Evolutionary conservation across 2,888 invertebrate genomes (phyloP).

Genomic region (Anarsia innoxiella): DNA sequence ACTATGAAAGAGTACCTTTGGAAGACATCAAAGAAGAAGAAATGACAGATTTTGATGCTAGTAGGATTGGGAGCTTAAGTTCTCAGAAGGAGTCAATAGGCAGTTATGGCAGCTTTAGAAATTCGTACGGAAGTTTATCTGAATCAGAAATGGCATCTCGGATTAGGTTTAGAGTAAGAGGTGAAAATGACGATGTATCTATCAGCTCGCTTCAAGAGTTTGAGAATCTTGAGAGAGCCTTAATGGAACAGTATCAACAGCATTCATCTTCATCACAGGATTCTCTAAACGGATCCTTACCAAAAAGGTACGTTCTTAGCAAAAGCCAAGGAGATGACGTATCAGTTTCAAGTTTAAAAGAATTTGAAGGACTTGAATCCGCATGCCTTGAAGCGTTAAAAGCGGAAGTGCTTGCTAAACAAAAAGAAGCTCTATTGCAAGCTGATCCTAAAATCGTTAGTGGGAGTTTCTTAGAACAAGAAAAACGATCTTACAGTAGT

Average conservation of each 20-base stretch:
- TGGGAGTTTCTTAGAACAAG: conserved; percentile 64
- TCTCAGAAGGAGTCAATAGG: conserved; percentile 88
- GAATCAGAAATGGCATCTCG: conserved; percentile 91
- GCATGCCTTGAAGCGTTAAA: conserved; percentile 89
- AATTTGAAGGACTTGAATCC: conserved; percentile 93
- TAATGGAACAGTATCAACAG: conserved; percentile 85
- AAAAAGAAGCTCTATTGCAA: conserved; percentile 86
- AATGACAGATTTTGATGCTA: conserved; percentile 88
- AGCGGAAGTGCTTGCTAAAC: conserved; percentile 88
- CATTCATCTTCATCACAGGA: conserved; percentile 89
- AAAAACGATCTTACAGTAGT: conserved; percentile 70
- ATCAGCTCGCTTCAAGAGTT: conserved; percentile 96
- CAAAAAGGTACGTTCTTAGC: conserved; percentile 80
- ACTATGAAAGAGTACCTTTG: conserved; percentile 86
- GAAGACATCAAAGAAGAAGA: conserved; percentile 97
- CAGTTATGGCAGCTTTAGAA: conserved; percentile 87
- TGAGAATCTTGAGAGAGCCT: conserved; percentile 90
- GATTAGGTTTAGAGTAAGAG: conserved; percentile 86
- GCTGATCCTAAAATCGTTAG: conserved; percentile 74
- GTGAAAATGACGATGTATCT: conserved; percentile 94
- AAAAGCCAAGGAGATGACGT: conserved; percentile 89
- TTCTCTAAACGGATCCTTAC: conserved; percentile 88
- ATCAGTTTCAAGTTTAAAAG: conserved; percentile 90
- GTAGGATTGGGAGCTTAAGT: conserved; percentile 84
- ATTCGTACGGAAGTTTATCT: conserved; percentile 93